Conservation (phyloP, 2,888 invertebrate species). For the Drosophila mimetica region DNA sequence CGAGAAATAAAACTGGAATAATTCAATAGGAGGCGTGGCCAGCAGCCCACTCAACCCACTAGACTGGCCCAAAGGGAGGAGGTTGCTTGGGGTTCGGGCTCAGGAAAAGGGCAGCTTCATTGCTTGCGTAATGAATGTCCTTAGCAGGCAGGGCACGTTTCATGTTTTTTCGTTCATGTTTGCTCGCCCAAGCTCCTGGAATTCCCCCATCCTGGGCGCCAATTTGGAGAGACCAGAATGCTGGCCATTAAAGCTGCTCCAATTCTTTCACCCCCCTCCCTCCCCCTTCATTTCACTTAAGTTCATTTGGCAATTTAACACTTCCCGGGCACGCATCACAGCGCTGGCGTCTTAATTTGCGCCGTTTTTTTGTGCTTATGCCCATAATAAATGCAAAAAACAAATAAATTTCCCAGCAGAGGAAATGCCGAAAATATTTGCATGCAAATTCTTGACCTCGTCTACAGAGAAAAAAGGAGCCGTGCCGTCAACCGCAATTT, state of each 20-base stretch:
- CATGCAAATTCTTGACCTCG: conserved; percentile 77
- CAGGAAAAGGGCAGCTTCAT: conserved; percentile 41
- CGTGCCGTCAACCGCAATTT: conserved; percentile 56
- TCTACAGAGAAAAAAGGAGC: conserved; percentile 25
- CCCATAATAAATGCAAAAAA: conserved; percentile 75
- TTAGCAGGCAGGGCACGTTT: conserved; percentile 76
- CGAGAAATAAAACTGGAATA: conserved; percentile 65
- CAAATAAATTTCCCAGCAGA: conserved; percentile 60
- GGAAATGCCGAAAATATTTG: conserved; percentile 57
- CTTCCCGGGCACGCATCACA: conserved; percentile 52
- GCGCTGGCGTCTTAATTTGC: conserved; percentile 58
- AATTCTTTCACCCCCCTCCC: conserved; percentile 5
- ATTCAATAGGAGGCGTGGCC: conserved; percentile 56
- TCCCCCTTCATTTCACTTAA: conserved; percentile 35
- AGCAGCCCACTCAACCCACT: conserved; percentile 9
- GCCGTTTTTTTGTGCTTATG: conserved; percentile 44
- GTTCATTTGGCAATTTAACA: conserved; percentile 63
- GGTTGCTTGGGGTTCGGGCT: not conserved
- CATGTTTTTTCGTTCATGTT: conserved; percentile 60
- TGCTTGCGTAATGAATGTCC: conserved; percentile 76
- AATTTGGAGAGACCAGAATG: conserved; percentile 57
- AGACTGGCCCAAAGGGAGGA: not conserved
- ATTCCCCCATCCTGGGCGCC: conserved; percentile 44
- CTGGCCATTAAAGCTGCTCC: conserved; percentile 45
- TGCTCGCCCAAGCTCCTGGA: conserved; percentile 30